Evolutionary conservation across 2,888 invertebrate species (phyloP), one percentile per base, ranked within the genome.

Genomic region (Fragum whitleyi): DNA sequence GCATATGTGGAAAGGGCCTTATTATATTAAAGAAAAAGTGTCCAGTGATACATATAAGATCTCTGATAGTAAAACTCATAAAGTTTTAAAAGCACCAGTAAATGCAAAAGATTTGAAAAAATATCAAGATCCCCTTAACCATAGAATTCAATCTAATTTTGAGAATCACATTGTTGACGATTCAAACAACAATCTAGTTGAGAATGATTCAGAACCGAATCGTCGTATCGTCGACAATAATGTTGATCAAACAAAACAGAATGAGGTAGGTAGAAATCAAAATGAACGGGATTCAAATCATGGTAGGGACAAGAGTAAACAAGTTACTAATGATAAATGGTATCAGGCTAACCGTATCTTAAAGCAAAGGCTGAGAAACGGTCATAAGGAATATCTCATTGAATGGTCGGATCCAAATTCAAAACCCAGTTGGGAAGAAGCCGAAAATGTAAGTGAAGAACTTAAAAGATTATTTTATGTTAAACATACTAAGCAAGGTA

Each of bases 361-460:
- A 21, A 76, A 70, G 61, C 70, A 70, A 36, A 76, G 70, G 32
- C 23, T 62, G 19, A 57, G 32, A 62, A 61, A 70, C 51, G 59
- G 61, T 51, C 61, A 23, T 7, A 76, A 21, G 51, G 9, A 70
- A 21, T 76, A 36, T 47, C 32, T 76, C 32, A 23, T 76, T 16
- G 70, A 76, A 76, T 76, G 76, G 70, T 16, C 59, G 1, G 36
- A 70, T 69, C 14, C 7, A 1, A 70, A 47, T 9, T 57, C n/a
- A 1, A 70, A 61, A 11, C 70, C 76, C 29, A 32, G 62, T n/a
- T 76, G 76, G 70, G 26, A 62, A 28, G 53, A 32, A 39, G 61
- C 69, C 7, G 51, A 75, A 7, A 61, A 75, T 75, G 75, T 75
- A n/a, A 42, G 69, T 61, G 69, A 68, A 9, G 70, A 70, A 39